Percentiles rank a stretch among this genome's conserved stretches.
These are phyloP conservation scores for Semicossyphus pulcher DNA, from an alignment of 2,113 vertebrate species.

Conservation along the genomic window DNA sequence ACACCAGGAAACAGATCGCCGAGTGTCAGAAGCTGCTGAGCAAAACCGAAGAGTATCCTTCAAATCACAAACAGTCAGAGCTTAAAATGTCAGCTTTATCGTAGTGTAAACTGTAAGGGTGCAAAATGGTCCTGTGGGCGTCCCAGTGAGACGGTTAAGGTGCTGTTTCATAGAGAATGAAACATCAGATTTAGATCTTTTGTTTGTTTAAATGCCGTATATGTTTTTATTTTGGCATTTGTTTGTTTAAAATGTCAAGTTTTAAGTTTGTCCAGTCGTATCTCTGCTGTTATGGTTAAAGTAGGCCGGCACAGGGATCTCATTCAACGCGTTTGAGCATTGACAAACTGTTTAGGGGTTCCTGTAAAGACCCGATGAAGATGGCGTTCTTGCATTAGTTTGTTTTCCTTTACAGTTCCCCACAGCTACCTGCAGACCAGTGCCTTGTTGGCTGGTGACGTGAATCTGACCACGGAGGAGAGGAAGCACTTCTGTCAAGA, in stretches of 20 bases:
- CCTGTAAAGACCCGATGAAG: not conserved
- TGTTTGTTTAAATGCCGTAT: too few relatives aligned
- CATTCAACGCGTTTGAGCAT: not conserved
- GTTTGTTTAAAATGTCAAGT: too few relatives aligned
- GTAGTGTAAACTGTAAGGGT: not conserved
- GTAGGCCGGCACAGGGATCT: not conserved
- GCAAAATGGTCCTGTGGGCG: not conserved
- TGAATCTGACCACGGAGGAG: slow-evolving; percentile 87
- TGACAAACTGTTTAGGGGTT: not conserved
- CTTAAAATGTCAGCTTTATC: not conserved
- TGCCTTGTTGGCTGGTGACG: slow-evolving; percentile 92
- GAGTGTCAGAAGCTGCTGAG: slow-evolving; percentile 94
- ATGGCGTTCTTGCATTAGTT: not conserved
- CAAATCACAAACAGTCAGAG: not conserved
- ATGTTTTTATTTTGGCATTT: too few relatives aligned
- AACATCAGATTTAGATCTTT: too few relatives aligned
- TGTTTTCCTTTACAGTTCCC: slow-evolving; percentile 81
- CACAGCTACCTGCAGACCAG: slow-evolving; percentile 95
- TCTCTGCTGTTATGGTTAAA: not conserved
- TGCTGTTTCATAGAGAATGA: too few relatives aligned
- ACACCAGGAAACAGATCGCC: slow-evolving; percentile 94
- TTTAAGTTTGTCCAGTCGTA: too few relatives aligned
- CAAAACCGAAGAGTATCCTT: slow-evolving; percentile 95
- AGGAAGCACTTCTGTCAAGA: slow-evolving; percentile 93
- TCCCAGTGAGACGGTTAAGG: not conserved